phyloP scores from a whole-genome alignment of 2,888 invertebrate genomes.

The Drosophila yooni region DNA sequence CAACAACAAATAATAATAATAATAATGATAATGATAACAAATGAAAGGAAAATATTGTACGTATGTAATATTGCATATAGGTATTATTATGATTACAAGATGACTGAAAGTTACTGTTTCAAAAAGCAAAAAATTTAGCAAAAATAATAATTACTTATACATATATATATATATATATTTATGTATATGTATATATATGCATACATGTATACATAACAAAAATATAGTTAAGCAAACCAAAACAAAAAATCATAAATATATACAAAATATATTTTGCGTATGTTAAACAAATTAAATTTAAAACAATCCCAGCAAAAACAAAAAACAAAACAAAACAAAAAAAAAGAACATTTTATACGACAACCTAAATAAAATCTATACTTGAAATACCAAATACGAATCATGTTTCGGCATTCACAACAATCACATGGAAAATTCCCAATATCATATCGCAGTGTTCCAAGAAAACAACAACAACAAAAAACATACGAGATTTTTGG shows the following conservation, averaged over 20 bases:
- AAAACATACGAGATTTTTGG: constrained; percentile 20
- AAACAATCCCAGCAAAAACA: constrained; percentile 47
- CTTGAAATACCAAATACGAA: constrained; percentile 29
- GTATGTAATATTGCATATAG: constrained; percentile 69
- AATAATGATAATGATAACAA: constrained; percentile 18
- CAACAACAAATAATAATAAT: constrained; percentile 18
- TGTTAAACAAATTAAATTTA: constrained; percentile 66
- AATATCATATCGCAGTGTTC: constrained; percentile 42
- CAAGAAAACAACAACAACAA: constrained; percentile 8
- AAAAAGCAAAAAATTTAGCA: constrained; percentile 62
- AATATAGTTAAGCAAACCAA: constrained; percentile 53
- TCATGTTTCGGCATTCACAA: constrained; percentile 35
- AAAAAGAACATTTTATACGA: constrained; percentile 75
- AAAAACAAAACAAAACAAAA: too few relatives aligned
- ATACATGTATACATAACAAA: constrained; percentile 22
- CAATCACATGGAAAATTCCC: constrained; percentile 17
- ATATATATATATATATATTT: constrained; percentile 54
- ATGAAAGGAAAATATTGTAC: constrained; percentile 56
- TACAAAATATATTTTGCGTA: constrained; percentile 84
- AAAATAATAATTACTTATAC: constrained; percentile 58
- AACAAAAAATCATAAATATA: constrained; percentile 59
- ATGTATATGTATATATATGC: constrained; percentile 57
- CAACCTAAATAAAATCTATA: constrained; percentile 48
- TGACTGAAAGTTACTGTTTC: constrained; percentile 81
- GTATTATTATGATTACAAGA: constrained; percentile 76